Percentiles rank a stretch among this genome's conserved stretches.
phyloP scores from a whole-genome alignment of 2,113 vertebrate species.

The Sardina pilchardus region DNA sequence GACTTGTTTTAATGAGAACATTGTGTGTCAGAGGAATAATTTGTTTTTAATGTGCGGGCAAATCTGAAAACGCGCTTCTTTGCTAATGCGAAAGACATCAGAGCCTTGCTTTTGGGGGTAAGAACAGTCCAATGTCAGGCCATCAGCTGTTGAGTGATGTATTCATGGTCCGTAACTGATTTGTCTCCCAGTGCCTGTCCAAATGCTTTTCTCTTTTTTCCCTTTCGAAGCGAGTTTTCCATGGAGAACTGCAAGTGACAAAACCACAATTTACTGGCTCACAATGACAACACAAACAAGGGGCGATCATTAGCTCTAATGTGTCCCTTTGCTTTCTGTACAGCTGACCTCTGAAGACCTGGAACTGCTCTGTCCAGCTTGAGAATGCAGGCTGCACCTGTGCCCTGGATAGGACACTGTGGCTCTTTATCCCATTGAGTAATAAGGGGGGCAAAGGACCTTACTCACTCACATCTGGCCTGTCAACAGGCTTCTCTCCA shows the following conservation, averaged over 20 bases:
- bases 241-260: slow-evolving; percentile 31
- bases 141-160: slow-evolving; percentile 7
- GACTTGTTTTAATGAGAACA: slow-evolving; percentile 2
- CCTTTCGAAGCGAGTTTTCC: not conserved
- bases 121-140: not conserved
- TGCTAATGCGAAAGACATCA: not conserved
- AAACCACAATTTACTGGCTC: slow-evolving; percentile 40
- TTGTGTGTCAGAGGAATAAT: not conserved
- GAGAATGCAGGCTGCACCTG: slow-evolving; percentile 52
- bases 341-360: slow-evolving; percentile 55
- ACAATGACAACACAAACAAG: slow-evolving; percentile 52
- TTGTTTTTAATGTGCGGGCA: slow-evolving; percentile 8
- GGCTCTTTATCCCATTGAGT: slow-evolving; percentile 53
- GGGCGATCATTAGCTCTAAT: slow-evolving; percentile 48
- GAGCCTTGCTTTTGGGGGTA: not conserved
- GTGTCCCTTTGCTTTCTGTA: slow-evolving; percentile 49
- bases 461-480: slow-evolving; percentile 62
- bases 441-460: slow-evolving; percentile 36
- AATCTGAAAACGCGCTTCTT: not conserved
- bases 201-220: not conserved
- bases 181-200: not conserved
- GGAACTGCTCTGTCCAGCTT: slow-evolving; percentile 57
- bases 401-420: slow-evolving; percentile 41
- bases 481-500: slow-evolving; percentile 47
- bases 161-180: not conserved